Percentiles rank a stretch among this genome's conserved stretches.
These are phyloP conservation scores for Drosophila paranaensis DNA, from an alignment of 2,888 invertebrate genomes.

Conservation along the genomic window DNA sequence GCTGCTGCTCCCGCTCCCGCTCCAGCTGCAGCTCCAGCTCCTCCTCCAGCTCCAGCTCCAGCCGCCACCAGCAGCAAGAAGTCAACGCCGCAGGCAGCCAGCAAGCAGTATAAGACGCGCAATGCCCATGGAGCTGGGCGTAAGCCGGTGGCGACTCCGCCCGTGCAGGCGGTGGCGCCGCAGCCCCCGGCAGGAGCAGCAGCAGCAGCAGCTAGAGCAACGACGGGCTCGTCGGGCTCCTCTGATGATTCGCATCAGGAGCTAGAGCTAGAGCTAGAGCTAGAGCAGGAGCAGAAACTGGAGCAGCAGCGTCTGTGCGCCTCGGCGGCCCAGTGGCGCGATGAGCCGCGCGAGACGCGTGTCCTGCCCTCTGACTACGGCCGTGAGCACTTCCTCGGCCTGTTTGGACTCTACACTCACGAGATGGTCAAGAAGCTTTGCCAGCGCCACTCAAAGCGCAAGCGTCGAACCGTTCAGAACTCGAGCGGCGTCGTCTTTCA, in stretches of 20 bases:
- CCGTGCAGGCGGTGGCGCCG: slow-evolving; percentile 3
- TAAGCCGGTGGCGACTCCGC: slow-evolving; percentile 23
- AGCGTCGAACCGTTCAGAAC: slow-evolving; percentile 82
- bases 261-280: slow-evolving; percentile 62
- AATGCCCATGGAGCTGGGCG: slow-evolving; percentile 37
- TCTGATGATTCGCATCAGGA: slow-evolving; percentile 74
- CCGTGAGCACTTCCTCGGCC: slow-evolving; percentile 80
- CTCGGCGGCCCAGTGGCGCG: slow-evolving; percentile 70
- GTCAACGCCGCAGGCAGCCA: background rate
- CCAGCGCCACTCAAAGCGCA: slow-evolving; percentile 83
- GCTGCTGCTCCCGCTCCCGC: background rate
- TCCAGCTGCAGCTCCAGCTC: too few species aligned
- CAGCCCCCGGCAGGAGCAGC: background rate
- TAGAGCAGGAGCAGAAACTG: slow-evolving; percentile 61
- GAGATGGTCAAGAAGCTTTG: slow-evolving; percentile 78
- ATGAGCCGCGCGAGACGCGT: slow-evolving; percentile 73
- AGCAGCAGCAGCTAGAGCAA: background rate
- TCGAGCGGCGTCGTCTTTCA: slow-evolving; percentile 83
- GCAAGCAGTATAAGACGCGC: slow-evolving; percentile 52
- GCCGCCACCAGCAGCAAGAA: slow-evolving; percentile 1
- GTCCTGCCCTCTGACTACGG: slow-evolving; percentile 73
- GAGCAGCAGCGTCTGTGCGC: slow-evolving; percentile 59
- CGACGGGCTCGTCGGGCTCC: slow-evolving; percentile 54
- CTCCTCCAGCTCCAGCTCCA: too few species aligned
- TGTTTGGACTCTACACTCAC: slow-evolving; percentile 81